These are phyloP conservation scores for Lytechinus variegatus DNA, from an alignment of 35 echinoderm and acorn worm species.

Conservation along the genomic window DNA sequence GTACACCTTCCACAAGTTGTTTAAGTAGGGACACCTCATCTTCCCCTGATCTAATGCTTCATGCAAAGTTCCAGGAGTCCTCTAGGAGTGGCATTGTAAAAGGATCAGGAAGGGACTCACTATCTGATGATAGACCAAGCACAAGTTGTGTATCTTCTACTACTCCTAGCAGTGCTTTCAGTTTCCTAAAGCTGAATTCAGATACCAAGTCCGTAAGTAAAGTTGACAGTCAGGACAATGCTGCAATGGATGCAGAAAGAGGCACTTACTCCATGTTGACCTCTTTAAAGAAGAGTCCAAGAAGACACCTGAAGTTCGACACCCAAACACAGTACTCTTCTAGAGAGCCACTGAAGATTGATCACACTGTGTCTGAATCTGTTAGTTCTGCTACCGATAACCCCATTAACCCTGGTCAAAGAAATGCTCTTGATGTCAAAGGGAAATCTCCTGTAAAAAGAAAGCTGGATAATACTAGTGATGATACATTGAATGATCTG, in stretches of 20 bases:
- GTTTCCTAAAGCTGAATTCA: background rate
- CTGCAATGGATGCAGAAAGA: background rate
- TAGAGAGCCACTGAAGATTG: background rate
- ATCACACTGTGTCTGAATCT: background rate
- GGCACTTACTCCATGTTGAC: background rate
- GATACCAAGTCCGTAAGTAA: background rate
- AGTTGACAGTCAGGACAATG: background rate
- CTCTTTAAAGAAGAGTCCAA: background rate
- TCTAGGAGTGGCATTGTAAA: background rate
- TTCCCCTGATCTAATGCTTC: background rate
- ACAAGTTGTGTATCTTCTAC: background rate
- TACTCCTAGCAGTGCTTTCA: background rate
- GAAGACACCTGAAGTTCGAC: background rate
- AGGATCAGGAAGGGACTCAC: background rate
- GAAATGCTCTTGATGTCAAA: background rate
- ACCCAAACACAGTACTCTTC: background rate
- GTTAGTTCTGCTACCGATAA: background rate
- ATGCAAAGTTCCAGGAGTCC: background rate
- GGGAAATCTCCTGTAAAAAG: background rate
- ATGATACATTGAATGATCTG: conserved; percentile 49
- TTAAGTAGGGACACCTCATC: background rate
- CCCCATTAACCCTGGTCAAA: background rate
- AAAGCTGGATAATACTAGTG: background rate
- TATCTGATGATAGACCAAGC: background rate
- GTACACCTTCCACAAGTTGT: background rate